Percentiles rank a stretch among this genome's conserved stretches.
Evolutionary conservation across 2,888 invertebrate genomes (phyloP).

Genomic region (Ethmia dodecea): DNA sequence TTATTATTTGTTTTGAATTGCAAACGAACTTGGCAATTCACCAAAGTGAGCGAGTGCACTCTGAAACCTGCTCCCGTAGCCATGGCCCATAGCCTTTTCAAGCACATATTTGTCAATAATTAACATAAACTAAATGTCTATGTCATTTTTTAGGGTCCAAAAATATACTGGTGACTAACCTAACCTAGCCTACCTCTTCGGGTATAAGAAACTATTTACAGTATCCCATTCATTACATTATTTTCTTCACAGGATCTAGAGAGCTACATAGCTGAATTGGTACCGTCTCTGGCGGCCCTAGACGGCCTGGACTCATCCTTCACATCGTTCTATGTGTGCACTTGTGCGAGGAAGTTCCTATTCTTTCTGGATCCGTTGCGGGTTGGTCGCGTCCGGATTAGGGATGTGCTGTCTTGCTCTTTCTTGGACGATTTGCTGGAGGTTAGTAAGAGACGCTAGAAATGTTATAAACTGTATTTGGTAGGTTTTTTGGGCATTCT

Average conservation of each 20-base stretch:
- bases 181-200: no score
- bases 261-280: slow-evolving; percentile 94
- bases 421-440: slow-evolving; percentile 95
- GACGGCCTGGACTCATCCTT: slow-evolving; percentile 95
- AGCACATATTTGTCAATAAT: no score
- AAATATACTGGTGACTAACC: no score
- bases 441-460: slow-evolving; percentile 54
- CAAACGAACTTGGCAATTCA: no score
- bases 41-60: no score
- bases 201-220: no score
- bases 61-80: no score
- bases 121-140: no score
- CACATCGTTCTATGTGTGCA: slow-evolving; percentile 97
- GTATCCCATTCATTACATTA: neutral
- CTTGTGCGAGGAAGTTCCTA: slow-evolving; percentile 96
- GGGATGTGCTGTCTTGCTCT: slow-evolving; percentile 93
- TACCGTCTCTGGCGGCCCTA: slow-evolving; percentile 93
- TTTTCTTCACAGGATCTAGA: slow-evolving; percentile 86
- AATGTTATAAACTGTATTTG: neutral
- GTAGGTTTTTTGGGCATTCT: no score
- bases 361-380: slow-evolving; percentile 95
- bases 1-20: no score
- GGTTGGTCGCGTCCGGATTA: slow-evolving; percentile 92
- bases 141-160: no score
- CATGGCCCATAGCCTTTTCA: no score